phyloP scores from a whole-genome alignment of 2,797 vertebrate species.

The Hippoglossus hippoglossus region DNA sequence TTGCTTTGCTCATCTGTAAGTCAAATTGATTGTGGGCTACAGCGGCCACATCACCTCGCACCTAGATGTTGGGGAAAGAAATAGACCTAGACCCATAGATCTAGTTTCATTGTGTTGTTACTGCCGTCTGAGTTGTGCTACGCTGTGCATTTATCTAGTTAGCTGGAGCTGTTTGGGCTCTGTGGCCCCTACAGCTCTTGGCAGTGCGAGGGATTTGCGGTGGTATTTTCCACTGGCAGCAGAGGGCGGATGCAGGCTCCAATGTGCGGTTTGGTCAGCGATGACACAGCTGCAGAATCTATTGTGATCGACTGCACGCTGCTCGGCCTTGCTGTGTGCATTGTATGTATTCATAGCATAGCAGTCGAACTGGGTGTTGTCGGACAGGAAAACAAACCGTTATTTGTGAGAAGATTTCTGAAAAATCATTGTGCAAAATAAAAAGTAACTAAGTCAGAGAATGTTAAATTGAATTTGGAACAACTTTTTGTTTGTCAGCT shows the following conservation, averaged over 20 bases:
- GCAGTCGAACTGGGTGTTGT: conserved; percentile 7
- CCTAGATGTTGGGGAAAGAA: conserved; percentile 9
- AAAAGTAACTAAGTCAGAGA: conserved; percentile 11
- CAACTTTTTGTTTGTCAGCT: conserved; percentile 25
- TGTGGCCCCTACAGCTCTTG: conserved; percentile 37
- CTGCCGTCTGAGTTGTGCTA: conserved; percentile 10
- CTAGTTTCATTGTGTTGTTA: conserved; percentile 28
- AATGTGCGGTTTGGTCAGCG: conserved; percentile 29
- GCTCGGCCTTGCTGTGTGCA: conserved; percentile 26
- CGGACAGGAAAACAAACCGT: conserved; percentile 5
- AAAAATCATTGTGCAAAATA: not conserved
- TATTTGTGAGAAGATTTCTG: not conserved
- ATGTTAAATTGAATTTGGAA: conserved; percentile 13
- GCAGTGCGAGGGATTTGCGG: conserved; percentile 55
- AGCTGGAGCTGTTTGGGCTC: conserved; percentile 23
- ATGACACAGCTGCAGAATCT: conserved; percentile 53
- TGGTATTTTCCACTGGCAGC: conserved; percentile 73
- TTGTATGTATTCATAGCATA: conserved; percentile 12
- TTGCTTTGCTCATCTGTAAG: conserved; percentile 29
- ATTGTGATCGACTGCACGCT: conserved; percentile 38
- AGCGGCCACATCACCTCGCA: not conserved
- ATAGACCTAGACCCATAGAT: conserved; percentile 8
- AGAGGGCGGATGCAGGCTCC: conserved; percentile 35
- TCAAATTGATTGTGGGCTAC: not conserved
- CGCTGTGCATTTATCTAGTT: conserved; percentile 21